A percentile compares a stretch with the other conserved stretches of the same genome.
phyloP scores from a whole-genome alignment of 2,888 invertebrate species.

The Disparrhopalites patrizii region DNA sequence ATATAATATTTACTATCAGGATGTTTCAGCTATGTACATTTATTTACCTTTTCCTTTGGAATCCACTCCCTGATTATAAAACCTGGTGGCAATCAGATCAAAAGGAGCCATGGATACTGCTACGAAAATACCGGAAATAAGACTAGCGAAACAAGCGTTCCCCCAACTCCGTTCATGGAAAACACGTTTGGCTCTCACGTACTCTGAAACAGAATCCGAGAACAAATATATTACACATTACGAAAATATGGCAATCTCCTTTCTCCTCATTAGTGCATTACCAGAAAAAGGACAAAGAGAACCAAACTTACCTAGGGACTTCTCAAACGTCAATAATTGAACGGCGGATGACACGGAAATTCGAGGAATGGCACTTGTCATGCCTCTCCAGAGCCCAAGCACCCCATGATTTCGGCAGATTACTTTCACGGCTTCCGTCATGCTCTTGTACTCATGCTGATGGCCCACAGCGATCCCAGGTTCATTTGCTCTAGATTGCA shows the following conservation, averaged over 20 bases:
- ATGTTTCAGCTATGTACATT: no score
- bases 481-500: conserved; percentile 66
- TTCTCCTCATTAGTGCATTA: no score
- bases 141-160: conserved; percentile 69
- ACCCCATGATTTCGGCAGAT: conserved; percentile 54
- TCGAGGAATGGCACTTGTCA: conserved; percentile 67
- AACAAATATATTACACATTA: neutral
- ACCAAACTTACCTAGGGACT: conserved; percentile 56
- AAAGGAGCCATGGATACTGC: conserved; percentile 79
- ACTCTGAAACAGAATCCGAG: conserved; percentile 29
- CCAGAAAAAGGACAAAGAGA: conserved; percentile 19
- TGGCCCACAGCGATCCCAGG: conserved; percentile 77
- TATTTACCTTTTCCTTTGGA: conserved; percentile 57
- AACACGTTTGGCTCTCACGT: conserved; percentile 51
- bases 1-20: neutral
- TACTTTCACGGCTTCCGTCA: conserved; percentile 60
- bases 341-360: conserved; percentile 75
- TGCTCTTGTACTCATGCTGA: conserved; percentile 72
- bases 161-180: conserved; percentile 60
- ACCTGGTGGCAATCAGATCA: conserved; percentile 78
- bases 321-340: conserved; percentile 77
- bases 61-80: conserved; percentile 80
- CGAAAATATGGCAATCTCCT: conserved; percentile 13
- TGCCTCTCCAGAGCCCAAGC: conserved; percentile 75
- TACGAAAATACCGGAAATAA: conserved; percentile 73